Conservation (phyloP, 2,113 vertebrate genomes). For the Fregata magnificens region DNA sequence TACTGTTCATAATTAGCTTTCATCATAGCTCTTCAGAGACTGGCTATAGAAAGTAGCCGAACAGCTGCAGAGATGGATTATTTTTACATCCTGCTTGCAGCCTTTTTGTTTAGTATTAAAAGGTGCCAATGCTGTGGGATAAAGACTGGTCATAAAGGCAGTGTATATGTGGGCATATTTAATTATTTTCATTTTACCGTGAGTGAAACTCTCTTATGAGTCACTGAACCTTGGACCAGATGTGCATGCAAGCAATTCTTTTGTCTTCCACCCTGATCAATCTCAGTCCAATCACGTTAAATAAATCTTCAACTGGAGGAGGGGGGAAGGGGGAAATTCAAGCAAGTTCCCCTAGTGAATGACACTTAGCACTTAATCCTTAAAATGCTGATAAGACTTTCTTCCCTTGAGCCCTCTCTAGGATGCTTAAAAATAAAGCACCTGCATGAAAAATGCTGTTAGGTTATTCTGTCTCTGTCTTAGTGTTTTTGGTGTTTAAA, state of each 20-base stretch:
- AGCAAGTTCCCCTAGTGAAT: slow-evolving; percentile 30
- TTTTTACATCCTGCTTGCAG: background rate
- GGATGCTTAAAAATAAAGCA: slow-evolving; percentile 14
- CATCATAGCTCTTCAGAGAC: background rate
- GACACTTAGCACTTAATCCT: slow-evolving; percentile 48
- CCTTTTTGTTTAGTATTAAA: background rate
- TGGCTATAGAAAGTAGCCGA: background rate
- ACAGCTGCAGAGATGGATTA: background rate
- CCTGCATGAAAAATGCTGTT: slow-evolving; percentile 4
- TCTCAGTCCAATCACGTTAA: background rate
- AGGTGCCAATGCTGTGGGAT: background rate
- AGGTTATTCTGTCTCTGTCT: background rate
- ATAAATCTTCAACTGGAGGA: background rate
- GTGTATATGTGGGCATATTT: background rate
- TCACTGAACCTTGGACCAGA: background rate
- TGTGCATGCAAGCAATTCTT: background rate
- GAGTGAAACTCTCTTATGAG: background rate
- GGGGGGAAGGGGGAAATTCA: background rate
- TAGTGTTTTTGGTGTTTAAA: background rate
- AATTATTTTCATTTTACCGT: background rate
- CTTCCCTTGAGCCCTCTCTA: slow-evolving; percentile 19
- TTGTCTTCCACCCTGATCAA: slow-evolving; percentile 1
- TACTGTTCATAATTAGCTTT: background rate
- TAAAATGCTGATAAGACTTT: slow-evolving; percentile 57
- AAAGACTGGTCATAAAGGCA: background rate